Conservation (phyloP, 2,113 vertebrate genomes). For the Parotia lawesii region DNA sequence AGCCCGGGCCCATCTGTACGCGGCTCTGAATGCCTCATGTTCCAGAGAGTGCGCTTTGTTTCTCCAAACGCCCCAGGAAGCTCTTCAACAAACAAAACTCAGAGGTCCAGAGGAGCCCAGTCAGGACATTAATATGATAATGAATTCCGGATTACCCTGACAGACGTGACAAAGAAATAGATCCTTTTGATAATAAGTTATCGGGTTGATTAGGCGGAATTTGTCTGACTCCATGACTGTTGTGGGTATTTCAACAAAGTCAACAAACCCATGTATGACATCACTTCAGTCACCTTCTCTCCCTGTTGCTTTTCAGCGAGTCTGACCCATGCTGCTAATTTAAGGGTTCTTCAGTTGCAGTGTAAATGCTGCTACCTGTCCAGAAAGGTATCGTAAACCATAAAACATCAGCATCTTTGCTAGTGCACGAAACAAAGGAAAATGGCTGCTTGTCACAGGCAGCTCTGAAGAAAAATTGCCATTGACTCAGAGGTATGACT, state of each 20-base stretch:
- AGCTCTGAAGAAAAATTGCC: background rate
- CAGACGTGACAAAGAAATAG: slow-evolving; percentile 69
- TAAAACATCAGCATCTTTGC: background rate
- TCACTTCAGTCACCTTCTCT: background rate
- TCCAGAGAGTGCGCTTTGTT: slow-evolving; percentile 72
- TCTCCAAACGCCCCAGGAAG: slow-evolving; percentile 71
- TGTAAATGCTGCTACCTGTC: background rate
- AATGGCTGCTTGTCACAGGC: background rate
- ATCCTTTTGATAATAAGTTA: slow-evolving; percentile 59
- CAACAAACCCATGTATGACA: background rate
- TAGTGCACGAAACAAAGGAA: background rate
- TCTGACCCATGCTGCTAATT: background rate
- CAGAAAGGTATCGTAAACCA: background rate
- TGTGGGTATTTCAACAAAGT: slow-evolving; percentile 42
- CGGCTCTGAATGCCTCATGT: slow-evolving; percentile 72
- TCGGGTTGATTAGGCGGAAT: slow-evolving; percentile 49
- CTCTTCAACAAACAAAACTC: slow-evolving; percentile 76
- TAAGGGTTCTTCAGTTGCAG: background rate
- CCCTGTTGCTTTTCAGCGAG: background rate
- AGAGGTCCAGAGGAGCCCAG: slow-evolving; percentile 67
- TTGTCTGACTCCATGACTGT: slow-evolving; percentile 29
- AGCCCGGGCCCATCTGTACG: slow-evolving; percentile 66
- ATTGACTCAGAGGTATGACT: background rate
- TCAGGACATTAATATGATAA: slow-evolving; percentile 72
- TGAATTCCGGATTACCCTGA: slow-evolving; percentile 69